phyloP scores from a whole-genome alignment of 2,113 vertebrate genomes.

The Erythrocercus mccallii region DNA sequence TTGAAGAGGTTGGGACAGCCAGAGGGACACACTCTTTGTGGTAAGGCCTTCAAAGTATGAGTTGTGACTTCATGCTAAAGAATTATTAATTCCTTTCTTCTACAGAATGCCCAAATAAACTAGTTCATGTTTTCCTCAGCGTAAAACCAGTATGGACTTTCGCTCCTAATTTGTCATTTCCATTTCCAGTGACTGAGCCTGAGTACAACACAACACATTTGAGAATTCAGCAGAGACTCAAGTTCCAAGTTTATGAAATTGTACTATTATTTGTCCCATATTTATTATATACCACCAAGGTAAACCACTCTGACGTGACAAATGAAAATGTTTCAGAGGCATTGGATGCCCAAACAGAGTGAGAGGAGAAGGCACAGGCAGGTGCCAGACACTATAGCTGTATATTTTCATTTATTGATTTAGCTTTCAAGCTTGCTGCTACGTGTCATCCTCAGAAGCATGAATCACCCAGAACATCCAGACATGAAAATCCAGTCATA shows the following conservation, averaged over 20 bases:
- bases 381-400: not conserved
- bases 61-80: not conserved
- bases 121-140: not conserved
- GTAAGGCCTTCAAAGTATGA: not conserved
- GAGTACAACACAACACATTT: not conserved
- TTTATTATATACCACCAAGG: not conserved
- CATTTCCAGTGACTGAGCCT: not conserved
- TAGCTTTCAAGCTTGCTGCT: not conserved
- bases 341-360: not conserved
- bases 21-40: not conserved
- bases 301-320: not conserved
- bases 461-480: slow-evolving; percentile 17
- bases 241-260: not conserved
- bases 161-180: not conserved
- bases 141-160: not conserved
- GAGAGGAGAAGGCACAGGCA: not conserved
- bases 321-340: not conserved
- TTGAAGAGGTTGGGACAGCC: not conserved
- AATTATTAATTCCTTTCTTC: not conserved
- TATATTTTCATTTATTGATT: not conserved
- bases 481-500: not conserved
- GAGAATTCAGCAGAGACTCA: not conserved
- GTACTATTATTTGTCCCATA: not conserved
- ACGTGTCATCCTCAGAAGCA: not conserved
- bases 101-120: not conserved